phyloP scores from a whole-genome alignment of 2,888 invertebrate genomes.

The Teinopalpus imperialis region DNA sequence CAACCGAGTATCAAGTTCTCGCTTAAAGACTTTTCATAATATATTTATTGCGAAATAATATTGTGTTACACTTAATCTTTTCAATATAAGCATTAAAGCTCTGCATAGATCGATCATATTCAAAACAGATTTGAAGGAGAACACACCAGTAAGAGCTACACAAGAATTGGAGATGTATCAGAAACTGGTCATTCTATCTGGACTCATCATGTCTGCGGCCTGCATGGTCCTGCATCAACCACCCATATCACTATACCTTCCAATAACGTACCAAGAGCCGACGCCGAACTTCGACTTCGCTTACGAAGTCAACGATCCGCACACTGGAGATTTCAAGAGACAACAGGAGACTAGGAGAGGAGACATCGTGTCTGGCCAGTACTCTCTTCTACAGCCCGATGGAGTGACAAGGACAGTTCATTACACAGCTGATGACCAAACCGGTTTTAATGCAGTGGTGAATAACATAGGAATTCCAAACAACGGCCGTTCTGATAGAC shows the following conservation, averaged over 20 bases:
- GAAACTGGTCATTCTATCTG: conserved; percentile 32
- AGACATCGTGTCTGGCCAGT: conserved; percentile 77
- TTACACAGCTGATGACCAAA: conserved; percentile 76
- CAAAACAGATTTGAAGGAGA: too few species aligned
- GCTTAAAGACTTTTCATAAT: too few species aligned
- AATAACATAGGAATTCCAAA: conserved; percentile 44
- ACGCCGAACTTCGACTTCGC: background rate
- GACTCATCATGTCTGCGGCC: conserved; percentile 53
- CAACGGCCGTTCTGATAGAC: background rate
- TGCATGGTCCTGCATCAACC: conserved; percentile 62
- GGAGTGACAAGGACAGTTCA: conserved; percentile 79
- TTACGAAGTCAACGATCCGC: conserved; percentile 43
- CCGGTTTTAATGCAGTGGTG: conserved; percentile 79
- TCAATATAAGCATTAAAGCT: too few species aligned
- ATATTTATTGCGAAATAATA: too few species aligned
- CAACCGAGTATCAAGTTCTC: too few species aligned
- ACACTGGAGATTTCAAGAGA: conserved; percentile 79
- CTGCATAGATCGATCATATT: too few species aligned
- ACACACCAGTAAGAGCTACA: too few species aligned
- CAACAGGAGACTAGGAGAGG: conserved; percentile 77
- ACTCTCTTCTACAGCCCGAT: conserved; percentile 78
- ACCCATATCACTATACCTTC: conserved; percentile 17
- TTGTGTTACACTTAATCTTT: too few species aligned
- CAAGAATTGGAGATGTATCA: conserved; percentile 16
- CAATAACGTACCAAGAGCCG: background rate